Conservation (phyloP, 2,113 vertebrate species). For the Dendrocopos noguchii region DNA sequence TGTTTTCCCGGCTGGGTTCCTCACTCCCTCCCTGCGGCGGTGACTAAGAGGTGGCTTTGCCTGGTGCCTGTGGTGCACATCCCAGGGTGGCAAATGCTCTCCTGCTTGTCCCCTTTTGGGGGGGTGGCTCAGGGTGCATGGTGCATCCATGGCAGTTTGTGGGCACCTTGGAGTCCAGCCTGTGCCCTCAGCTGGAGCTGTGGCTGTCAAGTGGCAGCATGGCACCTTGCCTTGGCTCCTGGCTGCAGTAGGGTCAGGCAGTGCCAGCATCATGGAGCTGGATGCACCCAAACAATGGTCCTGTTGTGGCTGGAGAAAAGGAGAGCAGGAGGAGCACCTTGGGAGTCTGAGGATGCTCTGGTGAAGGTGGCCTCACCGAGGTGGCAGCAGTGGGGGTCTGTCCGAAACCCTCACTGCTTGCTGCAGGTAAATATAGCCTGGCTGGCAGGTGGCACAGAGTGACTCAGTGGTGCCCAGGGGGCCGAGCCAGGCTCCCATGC, state of each 20-base stretch:
- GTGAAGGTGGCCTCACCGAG: accelerated
- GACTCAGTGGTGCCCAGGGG: background rate
- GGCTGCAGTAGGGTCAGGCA: accelerated
- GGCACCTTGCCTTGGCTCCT: background rate
- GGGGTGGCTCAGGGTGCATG: accelerated
- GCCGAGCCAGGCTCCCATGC: background rate
- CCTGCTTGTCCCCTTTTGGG: background rate
- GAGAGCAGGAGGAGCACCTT: background rate
- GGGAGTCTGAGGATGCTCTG: accelerated
- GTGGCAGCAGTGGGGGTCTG: accelerated
- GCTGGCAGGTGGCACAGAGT: background rate
- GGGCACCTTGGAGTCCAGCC: background rate
- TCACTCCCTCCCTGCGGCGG: background rate
- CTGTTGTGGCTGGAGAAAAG: accelerated
- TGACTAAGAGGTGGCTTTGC: conserved; percentile 12
- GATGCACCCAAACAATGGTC: accelerated
- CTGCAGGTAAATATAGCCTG: background rate
- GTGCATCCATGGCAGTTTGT: accelerated
- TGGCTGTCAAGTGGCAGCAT: accelerated
- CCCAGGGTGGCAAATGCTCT: background rate
- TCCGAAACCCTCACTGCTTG: accelerated
- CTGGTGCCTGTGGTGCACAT: background rate
- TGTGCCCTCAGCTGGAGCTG: accelerated
- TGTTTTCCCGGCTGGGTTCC: conserved; percentile 27
- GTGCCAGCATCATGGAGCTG: accelerated